These are phyloP conservation scores for Notolepis coatsorum DNA, from an alignment of 2,797 vertebrate genomes.

Conservation along the genomic window DNA sequence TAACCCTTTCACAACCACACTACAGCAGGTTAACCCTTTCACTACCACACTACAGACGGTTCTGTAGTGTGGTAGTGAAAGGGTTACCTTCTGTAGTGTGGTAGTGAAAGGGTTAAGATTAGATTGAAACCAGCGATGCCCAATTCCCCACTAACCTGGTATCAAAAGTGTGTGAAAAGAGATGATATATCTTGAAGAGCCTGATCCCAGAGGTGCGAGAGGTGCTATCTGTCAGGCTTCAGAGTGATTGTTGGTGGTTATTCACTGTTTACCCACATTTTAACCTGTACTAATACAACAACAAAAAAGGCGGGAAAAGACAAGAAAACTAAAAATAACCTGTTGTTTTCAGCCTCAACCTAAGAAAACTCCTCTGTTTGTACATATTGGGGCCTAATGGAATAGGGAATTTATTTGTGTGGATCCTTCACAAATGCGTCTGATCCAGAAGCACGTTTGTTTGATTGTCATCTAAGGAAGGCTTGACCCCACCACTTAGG, in stretches of 20 bases:
- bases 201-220: slow-evolving; percentile 47
- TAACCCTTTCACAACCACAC: no score
- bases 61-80: no score
- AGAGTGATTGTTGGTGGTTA: slow-evolving; percentile 63
- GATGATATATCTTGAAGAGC: slow-evolving; percentile 69
- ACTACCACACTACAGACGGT: no score
- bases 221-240: slow-evolving; percentile 61
- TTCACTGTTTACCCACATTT: slow-evolving; percentile 56
- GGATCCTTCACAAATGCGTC: no score
- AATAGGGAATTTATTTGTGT: neutral
- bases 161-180: slow-evolving; percentile 73
- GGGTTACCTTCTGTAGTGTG: no score
- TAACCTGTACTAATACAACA: slow-evolving; percentile 53
- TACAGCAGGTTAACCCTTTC: no score
- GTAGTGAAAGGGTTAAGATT: no score
- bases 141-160: slow-evolving; percentile 65
- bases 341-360: slow-evolving; percentile 33
- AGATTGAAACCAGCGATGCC: slow-evolving; percentile 65
- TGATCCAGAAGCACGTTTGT: neutral
- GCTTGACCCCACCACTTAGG: slow-evolving; percentile 6
- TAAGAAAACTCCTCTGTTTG: neutral
- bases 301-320: no score
- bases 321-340: no score
- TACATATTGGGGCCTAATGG: neutral
- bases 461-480: neutral